Conservation (phyloP, 2,113 vertebrate genomes). For the Gobius niger region DNA sequence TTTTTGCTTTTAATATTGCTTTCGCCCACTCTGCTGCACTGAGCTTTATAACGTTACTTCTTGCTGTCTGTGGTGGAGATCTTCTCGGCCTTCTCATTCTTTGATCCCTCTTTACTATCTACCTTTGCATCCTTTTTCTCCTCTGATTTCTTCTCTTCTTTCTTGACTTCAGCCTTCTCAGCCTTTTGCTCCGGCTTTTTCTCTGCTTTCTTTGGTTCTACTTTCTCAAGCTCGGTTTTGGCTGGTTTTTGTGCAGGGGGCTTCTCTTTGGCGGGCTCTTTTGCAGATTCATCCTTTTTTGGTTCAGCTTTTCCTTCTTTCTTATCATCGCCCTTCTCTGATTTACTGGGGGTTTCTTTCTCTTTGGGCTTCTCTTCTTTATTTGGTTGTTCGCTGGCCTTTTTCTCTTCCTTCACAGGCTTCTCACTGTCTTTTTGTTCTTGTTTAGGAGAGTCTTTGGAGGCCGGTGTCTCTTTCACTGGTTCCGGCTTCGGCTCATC, state of each 20-base stretch:
- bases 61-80: slow-evolving; percentile 79
- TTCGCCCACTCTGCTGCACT: slow-evolving; percentile 14
- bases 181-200: slow-evolving; percentile 53
- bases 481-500: slow-evolving; percentile 69
- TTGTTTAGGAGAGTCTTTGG: slow-evolving; percentile 18
- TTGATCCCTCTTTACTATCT: slow-evolving; percentile 41
- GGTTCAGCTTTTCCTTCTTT: slow-evolving; percentile 52
- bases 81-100: slow-evolving; percentile 78
- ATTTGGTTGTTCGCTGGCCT: slow-evolving; percentile 49
- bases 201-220: slow-evolving; percentile 11
- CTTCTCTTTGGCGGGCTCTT: slow-evolving; percentile 64
- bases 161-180: slow-evolving; percentile 53
- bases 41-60: slow-evolving; percentile 72
- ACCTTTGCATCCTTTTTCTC: slow-evolving; percentile 68
- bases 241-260: slow-evolving; percentile 63
- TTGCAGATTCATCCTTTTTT: slow-evolving; percentile 62
- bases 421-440: slow-evolving; percentile 47
- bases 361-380: slow-evolving; percentile 65
- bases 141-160: slow-evolving; percentile 66
- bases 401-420: slow-evolving; percentile 52
- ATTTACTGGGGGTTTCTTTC: slow-evolving; percentile 61
- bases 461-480: slow-evolving; percentile 53
- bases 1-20: slow-evolving; percentile 63
- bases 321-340: slow-evolving; percentile 66
- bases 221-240: slow-evolving; percentile 38